Conservation (phyloP, 2,113 vertebrate species). For the Geococcyx californianus region DNA sequence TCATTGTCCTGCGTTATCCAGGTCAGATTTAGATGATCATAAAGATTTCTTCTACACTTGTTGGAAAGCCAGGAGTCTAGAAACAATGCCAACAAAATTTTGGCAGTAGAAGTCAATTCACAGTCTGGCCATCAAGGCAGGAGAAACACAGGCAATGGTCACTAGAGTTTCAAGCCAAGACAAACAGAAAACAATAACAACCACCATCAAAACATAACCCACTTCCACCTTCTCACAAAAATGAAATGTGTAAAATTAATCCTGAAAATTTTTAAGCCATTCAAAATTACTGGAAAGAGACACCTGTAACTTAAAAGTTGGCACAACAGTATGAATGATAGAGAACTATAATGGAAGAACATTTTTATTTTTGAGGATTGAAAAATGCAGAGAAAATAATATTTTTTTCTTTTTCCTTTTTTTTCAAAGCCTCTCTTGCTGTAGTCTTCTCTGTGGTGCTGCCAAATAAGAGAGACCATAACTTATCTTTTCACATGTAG, state of each 20-base stretch:
- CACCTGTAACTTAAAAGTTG: not conserved
- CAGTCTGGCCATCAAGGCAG: constrained; percentile 2
- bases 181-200: not conserved
- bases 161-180: not conserved
- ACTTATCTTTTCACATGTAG: constrained; percentile 4
- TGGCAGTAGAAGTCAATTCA: constrained; percentile 32
- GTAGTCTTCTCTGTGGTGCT: not conserved
- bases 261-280: not conserved
- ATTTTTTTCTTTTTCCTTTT: no score
- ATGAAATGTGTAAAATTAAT: not conserved
- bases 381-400: not conserved
- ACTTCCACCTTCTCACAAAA: not conserved
- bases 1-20: constrained; percentile 11
- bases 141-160: not conserved
- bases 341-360: not conserved
- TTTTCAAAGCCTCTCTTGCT: not conserved
- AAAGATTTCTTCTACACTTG: constrained; percentile 4
- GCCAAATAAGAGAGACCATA: not conserved
- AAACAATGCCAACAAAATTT: constrained; percentile 27
- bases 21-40: constrained; percentile 26
- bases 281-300: not conserved
- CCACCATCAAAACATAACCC: not conserved
- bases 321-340: not conserved
- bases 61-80: not conserved
- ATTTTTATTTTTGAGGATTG: not conserved